A percentile compares a stretch with the other conserved stretches of the same genome.
phyloP scores from a whole-genome alignment of 2,113 vertebrate genomes.

The Podiceps cristatus region DNA sequence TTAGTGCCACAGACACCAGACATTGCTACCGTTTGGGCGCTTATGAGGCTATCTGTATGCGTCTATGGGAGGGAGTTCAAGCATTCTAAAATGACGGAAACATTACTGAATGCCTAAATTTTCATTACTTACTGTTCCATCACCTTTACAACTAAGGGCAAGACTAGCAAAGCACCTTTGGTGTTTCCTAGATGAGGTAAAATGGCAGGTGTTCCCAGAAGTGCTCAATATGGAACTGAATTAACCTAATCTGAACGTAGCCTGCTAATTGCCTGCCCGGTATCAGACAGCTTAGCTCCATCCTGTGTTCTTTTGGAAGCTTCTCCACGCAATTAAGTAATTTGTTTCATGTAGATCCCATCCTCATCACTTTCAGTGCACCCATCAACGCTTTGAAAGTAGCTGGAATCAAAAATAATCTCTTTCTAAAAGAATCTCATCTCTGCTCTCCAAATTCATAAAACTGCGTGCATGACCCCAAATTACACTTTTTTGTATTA shows the following conservation, averaged over 20 bases:
- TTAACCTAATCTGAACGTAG: not conserved
- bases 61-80: not conserved
- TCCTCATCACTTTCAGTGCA: not conserved
- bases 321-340: accelerated
- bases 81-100: not conserved
- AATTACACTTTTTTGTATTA: not conserved
- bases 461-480: not conserved
- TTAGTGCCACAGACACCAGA: not conserved
- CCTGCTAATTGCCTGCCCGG: not conserved
- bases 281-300: not conserved
- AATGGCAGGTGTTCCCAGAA: not conserved
- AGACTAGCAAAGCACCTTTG: not conserved
- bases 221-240: not conserved
- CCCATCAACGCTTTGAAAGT: not conserved
- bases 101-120: not conserved
- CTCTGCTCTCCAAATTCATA: not conserved
- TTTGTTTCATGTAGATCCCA: not conserved
- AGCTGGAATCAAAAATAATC: not conserved
- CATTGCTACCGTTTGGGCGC: not conserved
- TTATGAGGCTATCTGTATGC: not conserved
- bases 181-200: not conserved
- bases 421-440: not conserved
- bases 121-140: not conserved
- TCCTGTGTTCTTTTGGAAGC: not conserved
- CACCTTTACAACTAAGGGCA: not conserved